Evolutionary conservation across 1,140 invertebrate genomes (phyloP).

Genomic region (Phymastichus coffea): DNA sequence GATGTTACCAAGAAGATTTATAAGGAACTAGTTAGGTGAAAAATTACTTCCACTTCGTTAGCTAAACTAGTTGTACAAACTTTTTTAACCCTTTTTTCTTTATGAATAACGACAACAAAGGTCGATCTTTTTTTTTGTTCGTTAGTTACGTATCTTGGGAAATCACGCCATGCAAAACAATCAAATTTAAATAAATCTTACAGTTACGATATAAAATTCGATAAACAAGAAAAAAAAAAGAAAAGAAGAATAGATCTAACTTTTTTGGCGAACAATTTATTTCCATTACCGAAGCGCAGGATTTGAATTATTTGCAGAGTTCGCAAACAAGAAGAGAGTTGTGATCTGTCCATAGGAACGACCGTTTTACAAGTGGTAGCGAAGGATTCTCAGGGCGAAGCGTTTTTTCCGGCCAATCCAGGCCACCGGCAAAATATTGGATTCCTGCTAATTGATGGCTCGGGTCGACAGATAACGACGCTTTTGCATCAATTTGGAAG

Average conservation of each 20-base stretch:
- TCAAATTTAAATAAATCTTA: too few relatives aligned
- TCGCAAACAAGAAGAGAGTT: slow-evolving; percentile 37
- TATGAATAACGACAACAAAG: neutral
- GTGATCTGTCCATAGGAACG: slow-evolving; percentile 45
- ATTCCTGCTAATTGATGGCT: slow-evolving; percentile 51
- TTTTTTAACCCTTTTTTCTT: neutral
- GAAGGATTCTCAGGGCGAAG: slow-evolving; percentile 37
- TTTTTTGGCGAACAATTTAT: neutral
- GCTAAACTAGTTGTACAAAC: neutral
- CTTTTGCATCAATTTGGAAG: slow-evolving; percentile 46
- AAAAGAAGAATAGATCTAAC: neutral
- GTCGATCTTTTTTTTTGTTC: slow-evolving; percentile 3
- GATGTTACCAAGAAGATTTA: slow-evolving; percentile 60
- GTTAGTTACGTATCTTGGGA: too few relatives aligned
- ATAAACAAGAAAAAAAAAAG: neutral
- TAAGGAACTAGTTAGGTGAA: slow-evolving; percentile 64
- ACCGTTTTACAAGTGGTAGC: slow-evolving; percentile 50
- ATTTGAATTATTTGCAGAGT: slow-evolving; percentile 48
- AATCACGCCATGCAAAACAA: too few relatives aligned
- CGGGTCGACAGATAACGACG: slow-evolving; percentile 42
- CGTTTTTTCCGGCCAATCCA: slow-evolving; percentile 47
- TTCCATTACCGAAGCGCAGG: slow-evolving; percentile 11
- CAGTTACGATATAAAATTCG: too few relatives aligned
- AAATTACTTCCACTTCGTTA: neutral
- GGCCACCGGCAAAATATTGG: slow-evolving; percentile 52